A percentile compares a stretch with the other conserved stretches of the same genome.
Conservation (phyloP, 2,113 vertebrate genomes). For the Melierax canorus region DNA sequence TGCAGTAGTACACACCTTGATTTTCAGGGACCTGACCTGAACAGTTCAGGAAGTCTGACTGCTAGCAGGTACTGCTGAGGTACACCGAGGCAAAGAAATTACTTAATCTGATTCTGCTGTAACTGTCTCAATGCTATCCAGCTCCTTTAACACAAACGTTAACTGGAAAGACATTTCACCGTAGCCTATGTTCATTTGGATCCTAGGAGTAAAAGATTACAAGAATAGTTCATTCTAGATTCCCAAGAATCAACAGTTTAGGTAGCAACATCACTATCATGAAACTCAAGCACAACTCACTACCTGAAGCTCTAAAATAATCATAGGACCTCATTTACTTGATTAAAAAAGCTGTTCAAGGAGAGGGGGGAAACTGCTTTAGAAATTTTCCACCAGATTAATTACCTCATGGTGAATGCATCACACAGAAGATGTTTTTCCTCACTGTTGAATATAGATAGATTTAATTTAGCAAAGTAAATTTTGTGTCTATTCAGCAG, state of each 20-base stretch:
- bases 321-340: not conserved
- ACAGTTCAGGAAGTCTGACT: not conserved
- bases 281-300: not conserved
- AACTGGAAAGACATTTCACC: not conserved
- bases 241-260: not conserved
- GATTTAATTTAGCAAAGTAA: slow-evolving; percentile 64
- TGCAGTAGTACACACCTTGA: not conserved
- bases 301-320: not conserved
- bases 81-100: not conserved
- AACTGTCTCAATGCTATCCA: not conserved
- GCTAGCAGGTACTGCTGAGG: not conserved
- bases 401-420: slow-evolving; percentile 35
- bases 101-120: not conserved
- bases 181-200: not conserved
- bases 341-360: not conserved
- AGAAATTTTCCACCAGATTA: slow-evolving; percentile 59
- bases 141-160: not conserved
- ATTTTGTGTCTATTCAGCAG: slow-evolving; percentile 42
- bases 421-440: slow-evolving; percentile 27
- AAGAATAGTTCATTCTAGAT: not conserved
- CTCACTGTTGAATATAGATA: slow-evolving; percentile 41
- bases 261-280: not conserved
- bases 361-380: not conserved
- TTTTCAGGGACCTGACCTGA: not conserved
- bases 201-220: not conserved